Base-by-base conservation (phyloP, 2,797 vertebrate species). In the Pipistrellus kuhlii region DNA sequence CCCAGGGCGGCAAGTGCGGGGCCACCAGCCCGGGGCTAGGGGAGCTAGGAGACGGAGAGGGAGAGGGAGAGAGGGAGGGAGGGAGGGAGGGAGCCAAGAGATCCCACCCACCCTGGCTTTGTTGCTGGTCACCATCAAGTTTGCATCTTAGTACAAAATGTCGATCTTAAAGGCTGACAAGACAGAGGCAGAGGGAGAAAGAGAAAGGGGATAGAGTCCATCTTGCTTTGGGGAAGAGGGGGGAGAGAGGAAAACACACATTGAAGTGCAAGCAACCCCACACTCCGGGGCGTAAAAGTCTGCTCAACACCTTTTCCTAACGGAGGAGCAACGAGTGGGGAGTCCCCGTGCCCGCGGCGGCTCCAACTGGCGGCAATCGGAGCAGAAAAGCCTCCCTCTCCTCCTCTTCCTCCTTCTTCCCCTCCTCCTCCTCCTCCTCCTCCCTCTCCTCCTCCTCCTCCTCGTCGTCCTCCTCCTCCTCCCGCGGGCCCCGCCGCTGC, bases 131-230 rank as follows among this genome's bases (percentile, higher is more conserved):
- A 97, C 96, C 98, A 97, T 98, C 98, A 98, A 98, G 97, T 98
- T 98, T 98, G 98, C 98, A 99, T 99, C 98, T 98, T 98, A 97
- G 98, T 98, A 99, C 98, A 99, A 99, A 99, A 99, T 99, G 99
- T 99, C 99, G 98, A 99, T 99, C 97, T 98, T 97, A 95, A 97
- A 98, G 98, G 98, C 98, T 99, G 99, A 99, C 99, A 99, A 99
- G 99, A 99, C 98, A 98, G 98, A 98, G 98, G 97, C 97, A 97
- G 90, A 96, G 88, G 97, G 95, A 97, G 96, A 96, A 97, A 96
- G 96, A 94, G 97, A 91, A 97, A 98, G 98, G 98, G 98, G 98
- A 96, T 98, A 99, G 99, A 99, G 99, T 99, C 99, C 99, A 99
- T 99, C 99, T 99, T 99, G 99, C 99, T 98, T 99, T 97, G 98